Evolutionary conservation across 2,797 vertebrate genomes (phyloP), one percentile per base, ranked within the genome.

Genomic region (Orientallactaga sibirica): DNA sequence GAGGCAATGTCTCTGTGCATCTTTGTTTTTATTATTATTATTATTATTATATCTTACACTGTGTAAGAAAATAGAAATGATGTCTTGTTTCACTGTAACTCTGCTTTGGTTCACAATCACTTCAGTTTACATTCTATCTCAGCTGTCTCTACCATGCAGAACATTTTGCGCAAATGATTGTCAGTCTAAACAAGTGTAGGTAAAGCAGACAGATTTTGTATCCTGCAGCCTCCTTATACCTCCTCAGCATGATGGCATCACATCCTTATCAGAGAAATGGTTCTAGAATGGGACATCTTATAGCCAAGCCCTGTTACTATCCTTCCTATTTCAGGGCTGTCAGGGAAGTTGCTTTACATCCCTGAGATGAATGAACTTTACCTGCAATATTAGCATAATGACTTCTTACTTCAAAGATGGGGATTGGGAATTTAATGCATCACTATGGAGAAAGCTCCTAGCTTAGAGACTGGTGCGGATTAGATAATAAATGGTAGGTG

Each of bases 111-210:
- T 87, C 94, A 22, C 19, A 25, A 37, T 80, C 71, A 15, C 9
- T 68, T 43, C 12, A 33, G 7, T 77, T 90, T 90, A 20, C 11
- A 37, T 37, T 52, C 55, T 76, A 20, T n/a, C 27, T 93, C 22
- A 67, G 15, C 43, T 78, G 9, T 9, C 78, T 33, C 61, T n/a
- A 2, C 83, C 74, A 61, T 41, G 29, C 79, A 61, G 27, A 88
- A 43, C 70, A 76, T 76, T 90, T 93, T 82, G 66, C 91, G 48
- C 61, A 93, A 95, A 79, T 33, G 73, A 87, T 41, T 79, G 81
- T 92, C 82, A 90, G 41, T 62, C 55, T 66, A 86, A 64, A 90
- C 18, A 33, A 79, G 5, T 52, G 76, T 52, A 29, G 41, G 73
- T 75, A 86, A 58, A 64, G 24, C n/a, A 62, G 78, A 92, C 62